Base-by-base conservation (phyloP, 2,797 vertebrate genomes). In the Microtus obscurus region DNA sequence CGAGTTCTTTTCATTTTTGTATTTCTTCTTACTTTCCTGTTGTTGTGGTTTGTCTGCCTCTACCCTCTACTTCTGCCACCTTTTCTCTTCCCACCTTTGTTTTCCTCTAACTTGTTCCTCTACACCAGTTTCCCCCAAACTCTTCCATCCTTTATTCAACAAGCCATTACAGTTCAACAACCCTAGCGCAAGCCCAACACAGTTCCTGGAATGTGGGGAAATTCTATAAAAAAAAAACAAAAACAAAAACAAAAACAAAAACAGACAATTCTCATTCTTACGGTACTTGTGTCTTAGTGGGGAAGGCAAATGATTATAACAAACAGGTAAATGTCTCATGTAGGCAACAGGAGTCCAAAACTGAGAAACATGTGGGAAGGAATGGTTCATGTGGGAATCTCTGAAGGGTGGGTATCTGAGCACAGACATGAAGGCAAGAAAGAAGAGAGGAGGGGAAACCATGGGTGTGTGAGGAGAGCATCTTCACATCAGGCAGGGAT, bases 111-210 rank as follows among this genome's bases (percentile, higher is more conserved):
- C 31, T 48, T 25, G 0, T 34, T 43, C 67, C 16, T 43, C 29
- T 65, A 0, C 29, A 4, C 1, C 4, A 59, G n/a, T 29, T 67
- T 4, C 9, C 48, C 19, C 59, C 81, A 23, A 61, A 3, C 9
- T 19, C 23, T 8, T 65, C 37, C 27, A 11, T 90, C 23, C 76
- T 27, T 89, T 1, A 3, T 29, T 59, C 25, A 25, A 21, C 25
- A n/a, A 51, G 34, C 21, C 34, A n/a, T 2, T n/a, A n/a, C 7
- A 0, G 16, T 29, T 10, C 53, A 3, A 1, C 61, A 71, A 11
- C 12, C 23, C 25, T 83, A 1, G 21, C 0, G 0, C 23, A 21
- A 10, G 12, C 27, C 43, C 2, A 29, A 10, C 14, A 13, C 71
- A 43, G 19, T n/a, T 21, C 29, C 2, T 6, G 77, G 53, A 43